Evolutionary conservation across 1,140 invertebrate genomes (phyloP).

Genomic region (Mya arenaria): DNA sequence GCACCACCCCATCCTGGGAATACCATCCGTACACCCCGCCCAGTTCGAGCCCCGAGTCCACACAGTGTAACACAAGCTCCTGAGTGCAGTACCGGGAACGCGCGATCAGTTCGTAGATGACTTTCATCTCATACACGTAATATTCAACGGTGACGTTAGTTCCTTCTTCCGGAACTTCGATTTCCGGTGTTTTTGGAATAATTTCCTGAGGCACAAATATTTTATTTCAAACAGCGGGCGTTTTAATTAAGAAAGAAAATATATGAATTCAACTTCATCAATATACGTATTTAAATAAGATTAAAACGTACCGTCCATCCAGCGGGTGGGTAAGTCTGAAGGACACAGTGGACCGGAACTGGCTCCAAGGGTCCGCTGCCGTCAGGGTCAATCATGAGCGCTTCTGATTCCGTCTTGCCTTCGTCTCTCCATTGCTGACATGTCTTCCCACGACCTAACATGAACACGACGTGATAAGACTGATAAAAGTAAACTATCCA

Average conservation of each 20-base stretch:
- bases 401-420: conserved; percentile 13
- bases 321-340: conserved; percentile 48
- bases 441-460: conserved; percentile 38
- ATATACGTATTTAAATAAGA: background rate
- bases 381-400: conserved; percentile 59
- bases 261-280: background rate
- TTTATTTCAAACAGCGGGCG: too few relatives aligned
- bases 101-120: conserved; percentile 42
- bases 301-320: conserved; percentile 55
- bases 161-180: conserved; percentile 32
- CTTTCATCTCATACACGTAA: conserved; percentile 47
- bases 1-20: background rate
- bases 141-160: conserved; percentile 46
- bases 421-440: conserved; percentile 58
- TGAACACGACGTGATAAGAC: too few relatives aligned
- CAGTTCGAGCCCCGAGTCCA: conserved; percentile 16
- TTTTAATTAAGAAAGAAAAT: too few relatives aligned
- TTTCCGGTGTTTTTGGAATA: conserved; percentile 24
- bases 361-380: conserved; percentile 20
- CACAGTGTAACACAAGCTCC: conserved; percentile 60
- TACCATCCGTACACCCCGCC: conserved; percentile 34
- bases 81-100: conserved; percentile 66
- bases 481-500: too few relatives aligned
- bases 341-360: conserved; percentile 54
- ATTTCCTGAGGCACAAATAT: too few relatives aligned